phyloP scores from a whole-genome alignment of 2,113 vertebrate genomes.

The Brachyhypopomus occidentalis region DNA sequence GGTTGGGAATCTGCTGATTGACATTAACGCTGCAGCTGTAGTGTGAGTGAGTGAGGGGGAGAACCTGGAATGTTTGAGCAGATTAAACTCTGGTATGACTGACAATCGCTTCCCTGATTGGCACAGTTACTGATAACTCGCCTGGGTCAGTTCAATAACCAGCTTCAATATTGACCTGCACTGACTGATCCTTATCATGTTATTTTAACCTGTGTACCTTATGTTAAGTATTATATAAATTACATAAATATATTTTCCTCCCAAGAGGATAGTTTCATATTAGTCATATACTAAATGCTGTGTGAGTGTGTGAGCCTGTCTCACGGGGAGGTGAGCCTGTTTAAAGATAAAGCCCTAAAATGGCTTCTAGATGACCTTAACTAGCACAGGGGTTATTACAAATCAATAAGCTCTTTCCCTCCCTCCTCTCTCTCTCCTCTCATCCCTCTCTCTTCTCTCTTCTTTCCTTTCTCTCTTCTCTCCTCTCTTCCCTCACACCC shows the following conservation, averaged over 20 bases:
- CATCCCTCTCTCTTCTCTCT: constrained; percentile 40
- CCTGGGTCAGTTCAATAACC: not conserved
- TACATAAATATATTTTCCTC: not conserved
- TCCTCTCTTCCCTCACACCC: constrained; percentile 26
- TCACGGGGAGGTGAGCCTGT: constrained; percentile 58
- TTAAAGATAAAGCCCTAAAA: constrained; percentile 77
- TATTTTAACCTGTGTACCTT: not conserved
- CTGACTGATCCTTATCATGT: not conserved
- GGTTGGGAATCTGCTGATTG: constrained; percentile 11
- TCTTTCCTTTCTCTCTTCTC: constrained; percentile 33
- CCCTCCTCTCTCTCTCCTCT: constrained; percentile 57
- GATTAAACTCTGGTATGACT: constrained; percentile 15
- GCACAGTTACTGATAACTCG: constrained; percentile 21
- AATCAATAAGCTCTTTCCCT: constrained; percentile 74
- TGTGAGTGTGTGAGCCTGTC: constrained; percentile 33
- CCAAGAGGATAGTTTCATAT: not conserved
- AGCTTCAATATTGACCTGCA: not conserved
- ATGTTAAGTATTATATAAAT: not conserved
- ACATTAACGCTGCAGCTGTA: constrained; percentile 17
- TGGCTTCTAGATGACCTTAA: constrained; percentile 74
- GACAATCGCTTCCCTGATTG: not conserved
- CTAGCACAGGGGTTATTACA: constrained; percentile 75
- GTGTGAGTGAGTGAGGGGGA: not conserved
- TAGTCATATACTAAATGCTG: constrained; percentile 1
- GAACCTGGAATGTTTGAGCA: constrained; percentile 8